Evolutionary conservation across 2,113 vertebrate species (phyloP).

Genomic region (Zootoca vivipara): DNA sequence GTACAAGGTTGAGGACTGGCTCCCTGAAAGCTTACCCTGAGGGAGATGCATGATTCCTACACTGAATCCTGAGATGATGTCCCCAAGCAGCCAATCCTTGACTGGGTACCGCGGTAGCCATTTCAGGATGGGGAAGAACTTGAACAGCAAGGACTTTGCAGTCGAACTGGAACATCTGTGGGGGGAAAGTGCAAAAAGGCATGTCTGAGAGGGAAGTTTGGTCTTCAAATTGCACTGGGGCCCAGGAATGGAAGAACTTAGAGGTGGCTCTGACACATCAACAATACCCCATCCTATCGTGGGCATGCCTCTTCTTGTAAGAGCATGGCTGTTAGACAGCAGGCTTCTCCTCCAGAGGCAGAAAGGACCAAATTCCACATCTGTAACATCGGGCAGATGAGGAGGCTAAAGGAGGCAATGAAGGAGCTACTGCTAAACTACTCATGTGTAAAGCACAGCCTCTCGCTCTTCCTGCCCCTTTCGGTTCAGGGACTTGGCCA

Average conservation of each 20-base stretch:
- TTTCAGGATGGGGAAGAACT: conserved; percentile 81
- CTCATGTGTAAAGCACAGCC: not conserved
- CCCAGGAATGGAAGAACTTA: not conserved
- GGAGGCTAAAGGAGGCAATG: not conserved
- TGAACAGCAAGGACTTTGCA: conserved; percentile 72
- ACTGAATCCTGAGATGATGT: conserved; percentile 87
- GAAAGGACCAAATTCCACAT: not conserved
- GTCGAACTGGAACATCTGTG: conserved; percentile 80
- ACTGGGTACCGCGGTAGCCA: conserved; percentile 90
- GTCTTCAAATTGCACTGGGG: not conserved
- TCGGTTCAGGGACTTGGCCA: not conserved
- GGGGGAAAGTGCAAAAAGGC: not conserved
- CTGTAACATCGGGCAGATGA: not conserved
- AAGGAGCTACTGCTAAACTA: not conserved
- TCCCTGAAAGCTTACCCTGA: conserved; percentile 79
- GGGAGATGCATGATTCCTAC: conserved; percentile 96
- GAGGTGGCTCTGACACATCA: not conserved
- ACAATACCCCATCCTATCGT: not conserved
- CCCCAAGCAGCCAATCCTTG: conserved; percentile 86
- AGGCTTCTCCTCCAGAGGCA: not conserved
- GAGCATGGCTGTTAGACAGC: not conserved
- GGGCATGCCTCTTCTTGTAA: not conserved
- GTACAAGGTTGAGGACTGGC: not conserved
- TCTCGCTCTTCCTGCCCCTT: not conserved
- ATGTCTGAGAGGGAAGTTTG: not conserved